Conservation (phyloP, 2,113 vertebrate species). For the Halichoeres trimaculatus region DNA sequence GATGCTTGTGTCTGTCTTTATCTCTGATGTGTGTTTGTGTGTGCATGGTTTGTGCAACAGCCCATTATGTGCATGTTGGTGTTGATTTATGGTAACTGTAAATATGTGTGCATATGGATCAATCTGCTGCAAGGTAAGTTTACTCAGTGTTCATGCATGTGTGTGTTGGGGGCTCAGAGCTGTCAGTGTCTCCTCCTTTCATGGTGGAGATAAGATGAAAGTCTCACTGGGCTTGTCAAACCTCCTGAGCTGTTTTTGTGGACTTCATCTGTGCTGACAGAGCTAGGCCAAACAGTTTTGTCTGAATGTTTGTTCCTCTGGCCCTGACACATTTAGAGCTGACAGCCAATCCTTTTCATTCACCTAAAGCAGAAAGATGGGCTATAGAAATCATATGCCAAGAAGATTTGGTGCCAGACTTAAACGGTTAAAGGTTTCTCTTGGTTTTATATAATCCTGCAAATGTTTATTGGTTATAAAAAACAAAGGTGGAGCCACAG, state of each 20-base stretch:
- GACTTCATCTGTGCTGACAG: constrained; percentile 23
- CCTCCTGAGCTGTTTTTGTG: constrained; percentile 18
- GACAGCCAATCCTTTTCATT: constrained; percentile 14
- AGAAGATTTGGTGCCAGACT: constrained; percentile 9
- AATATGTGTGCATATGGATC: constrained; percentile 1
- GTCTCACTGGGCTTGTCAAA: constrained; percentile 15
- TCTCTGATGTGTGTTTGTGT: constrained; percentile 60
- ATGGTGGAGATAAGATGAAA: neutral
- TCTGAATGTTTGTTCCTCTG: constrained; percentile 6
- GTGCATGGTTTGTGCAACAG: constrained; percentile 37
- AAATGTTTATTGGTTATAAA: constrained; percentile 21
- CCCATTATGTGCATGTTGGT: constrained; percentile 21
- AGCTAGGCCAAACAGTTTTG: neutral
- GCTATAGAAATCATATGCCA: neutral
- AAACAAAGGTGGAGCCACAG: constrained; percentile 18
- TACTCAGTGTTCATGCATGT: neutral
- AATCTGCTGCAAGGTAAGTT: constrained; percentile 29
- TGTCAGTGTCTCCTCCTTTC: constrained; percentile 10
- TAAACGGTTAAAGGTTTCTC: constrained; percentile 7
- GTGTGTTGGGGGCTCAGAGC: constrained; percentile 14
- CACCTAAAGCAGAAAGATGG: constrained; percentile 8
- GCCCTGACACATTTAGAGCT: neutral
- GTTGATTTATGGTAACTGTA: constrained; percentile 24
- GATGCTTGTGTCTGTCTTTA: constrained; percentile 68
- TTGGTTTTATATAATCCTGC: constrained; percentile 31